Conservation (phyloP, 2,113 vertebrate genomes). For the Heterocephalus glaber region DNA sequence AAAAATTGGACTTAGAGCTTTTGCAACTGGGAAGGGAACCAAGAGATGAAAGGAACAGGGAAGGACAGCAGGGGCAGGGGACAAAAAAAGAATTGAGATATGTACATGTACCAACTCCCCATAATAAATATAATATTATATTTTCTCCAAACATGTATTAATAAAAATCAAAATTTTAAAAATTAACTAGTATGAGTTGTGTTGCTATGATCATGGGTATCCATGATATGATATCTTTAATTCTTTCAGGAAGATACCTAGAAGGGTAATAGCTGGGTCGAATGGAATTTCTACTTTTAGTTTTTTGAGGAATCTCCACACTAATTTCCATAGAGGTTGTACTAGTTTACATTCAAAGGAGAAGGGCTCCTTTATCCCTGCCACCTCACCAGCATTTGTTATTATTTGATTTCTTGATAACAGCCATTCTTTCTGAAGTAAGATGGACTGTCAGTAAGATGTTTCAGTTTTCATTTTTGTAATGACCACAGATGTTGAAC, state of each 20-base stretch:
- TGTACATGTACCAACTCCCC: background rate
- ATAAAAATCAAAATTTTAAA: background rate
- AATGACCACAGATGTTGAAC: too few relatives aligned
- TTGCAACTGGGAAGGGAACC: background rate
- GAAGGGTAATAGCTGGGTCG: background rate
- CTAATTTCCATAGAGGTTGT: background rate
- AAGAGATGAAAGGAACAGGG: background rate
- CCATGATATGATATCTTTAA: too few relatives aligned
- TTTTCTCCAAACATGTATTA: background rate
- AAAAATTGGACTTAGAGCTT: background rate
- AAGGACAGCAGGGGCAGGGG: background rate
- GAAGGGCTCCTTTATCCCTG: background rate
- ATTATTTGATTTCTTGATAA: too few relatives aligned
- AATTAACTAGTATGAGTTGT: background rate
- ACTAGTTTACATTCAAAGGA: background rate
- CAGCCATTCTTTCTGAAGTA: too few relatives aligned
- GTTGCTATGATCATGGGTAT: background rate
- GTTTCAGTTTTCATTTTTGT: too few relatives aligned
- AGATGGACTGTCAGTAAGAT: too few relatives aligned
- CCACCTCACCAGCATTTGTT: too few relatives aligned
- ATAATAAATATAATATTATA: background rate
- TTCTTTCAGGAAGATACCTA: too few relatives aligned
- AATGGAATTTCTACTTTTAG: background rate
- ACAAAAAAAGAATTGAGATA: background rate
- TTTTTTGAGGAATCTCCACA: background rate